Evolutionary conservation across 2,113 vertebrate genomes (phyloP).

Genomic region (Aspidoscelis tigris): DNA sequence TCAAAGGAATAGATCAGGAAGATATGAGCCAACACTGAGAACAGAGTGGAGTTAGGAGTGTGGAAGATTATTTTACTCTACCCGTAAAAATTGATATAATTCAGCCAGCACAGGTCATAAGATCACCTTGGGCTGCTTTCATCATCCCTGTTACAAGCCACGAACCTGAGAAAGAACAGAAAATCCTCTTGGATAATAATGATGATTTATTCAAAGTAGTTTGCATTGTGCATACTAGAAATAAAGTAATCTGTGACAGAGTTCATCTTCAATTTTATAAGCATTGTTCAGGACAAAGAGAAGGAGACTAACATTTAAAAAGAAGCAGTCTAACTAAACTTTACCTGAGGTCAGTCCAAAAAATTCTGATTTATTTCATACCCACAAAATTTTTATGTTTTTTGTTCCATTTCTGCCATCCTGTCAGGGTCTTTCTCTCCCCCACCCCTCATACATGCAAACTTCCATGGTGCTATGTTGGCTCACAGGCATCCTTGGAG

Average conservation of each 20-base stretch:
- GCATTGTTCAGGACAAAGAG: neutral
- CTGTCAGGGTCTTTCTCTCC: too few relatives aligned
- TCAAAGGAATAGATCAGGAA: slow-evolving; percentile 23
- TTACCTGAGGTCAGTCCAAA: too few relatives aligned
- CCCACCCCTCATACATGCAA: too few relatives aligned
- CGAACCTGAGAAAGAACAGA: neutral
- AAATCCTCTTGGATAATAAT: neutral
- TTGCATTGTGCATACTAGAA: neutral
- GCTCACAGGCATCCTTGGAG: too few relatives aligned
- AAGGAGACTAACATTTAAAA: neutral
- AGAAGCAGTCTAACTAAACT: too few relatives aligned
- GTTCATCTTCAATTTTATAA: neutral
- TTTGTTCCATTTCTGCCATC: too few relatives aligned
- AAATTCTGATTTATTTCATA: too few relatives aligned
- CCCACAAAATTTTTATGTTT: too few relatives aligned
- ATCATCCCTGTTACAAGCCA: slow-evolving; percentile 12
- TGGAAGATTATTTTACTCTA: slow-evolving; percentile 9
- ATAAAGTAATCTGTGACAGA: neutral
- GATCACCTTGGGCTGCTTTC: slow-evolving; percentile 34
- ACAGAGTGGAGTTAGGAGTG: neutral
- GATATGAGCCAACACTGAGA: neutral
- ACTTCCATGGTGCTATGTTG: too few relatives aligned
- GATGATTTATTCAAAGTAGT: neutral
- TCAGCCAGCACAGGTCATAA: slow-evolving; percentile 13
- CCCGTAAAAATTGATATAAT: slow-evolving; percentile 15